phyloP scores from a whole-genome alignment of 1,140 invertebrate species.

The Drosophila grimshawi region DNA sequence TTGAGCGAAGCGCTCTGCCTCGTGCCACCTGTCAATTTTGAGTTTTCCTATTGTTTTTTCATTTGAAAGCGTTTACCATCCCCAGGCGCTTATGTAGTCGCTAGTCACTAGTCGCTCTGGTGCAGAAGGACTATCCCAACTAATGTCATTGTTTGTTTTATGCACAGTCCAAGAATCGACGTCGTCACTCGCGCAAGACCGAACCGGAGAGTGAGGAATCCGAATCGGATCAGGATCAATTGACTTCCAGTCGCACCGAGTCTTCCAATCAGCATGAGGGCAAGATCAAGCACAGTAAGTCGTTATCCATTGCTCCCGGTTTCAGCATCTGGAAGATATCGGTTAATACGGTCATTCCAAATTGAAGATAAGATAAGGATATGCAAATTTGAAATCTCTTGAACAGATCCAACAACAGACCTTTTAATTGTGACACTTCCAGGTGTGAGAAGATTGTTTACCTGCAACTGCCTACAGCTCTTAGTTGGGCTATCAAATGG shows the following conservation, averaged over 20 bases:
- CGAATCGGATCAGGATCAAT: conserved; percentile 90
- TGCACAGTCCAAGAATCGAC: conserved; percentile 85
- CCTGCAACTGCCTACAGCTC: conserved; percentile 18
- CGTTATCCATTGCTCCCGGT: not conserved
- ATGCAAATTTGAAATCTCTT: too few relatives aligned
- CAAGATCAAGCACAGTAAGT: conserved; percentile 90
- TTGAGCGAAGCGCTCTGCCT: conserved; percentile 38
- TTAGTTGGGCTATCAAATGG: conserved; percentile 43
- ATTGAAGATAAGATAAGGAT: too few relatives aligned
- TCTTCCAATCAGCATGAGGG: conserved; percentile 91
- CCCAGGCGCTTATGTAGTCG: conserved; percentile 71
- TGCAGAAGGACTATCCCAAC: conserved; percentile 3
- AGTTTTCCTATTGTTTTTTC: conserved; percentile 44
- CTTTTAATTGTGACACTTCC: conserved; percentile 1
- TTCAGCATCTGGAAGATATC: conserved; percentile 6
- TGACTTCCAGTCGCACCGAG: conserved; percentile 90
- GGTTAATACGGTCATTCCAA: not conserved
- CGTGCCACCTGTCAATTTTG: conserved; percentile 62
- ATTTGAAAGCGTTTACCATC: conserved; percentile 60
- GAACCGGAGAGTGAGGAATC: conserved; percentile 90
- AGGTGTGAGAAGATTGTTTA: not conserved
- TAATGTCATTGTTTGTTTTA: conserved; percentile 75
- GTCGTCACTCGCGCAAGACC: conserved; percentile 87
- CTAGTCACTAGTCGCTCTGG: conserved; percentile 40
- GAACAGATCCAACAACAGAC: not conserved